A percentile compares a stretch with the other conserved stretches of the same genome.
Conservation (phyloP, 2,113 vertebrate species). For the Dicerorhinus sumatrensis region DNA sequence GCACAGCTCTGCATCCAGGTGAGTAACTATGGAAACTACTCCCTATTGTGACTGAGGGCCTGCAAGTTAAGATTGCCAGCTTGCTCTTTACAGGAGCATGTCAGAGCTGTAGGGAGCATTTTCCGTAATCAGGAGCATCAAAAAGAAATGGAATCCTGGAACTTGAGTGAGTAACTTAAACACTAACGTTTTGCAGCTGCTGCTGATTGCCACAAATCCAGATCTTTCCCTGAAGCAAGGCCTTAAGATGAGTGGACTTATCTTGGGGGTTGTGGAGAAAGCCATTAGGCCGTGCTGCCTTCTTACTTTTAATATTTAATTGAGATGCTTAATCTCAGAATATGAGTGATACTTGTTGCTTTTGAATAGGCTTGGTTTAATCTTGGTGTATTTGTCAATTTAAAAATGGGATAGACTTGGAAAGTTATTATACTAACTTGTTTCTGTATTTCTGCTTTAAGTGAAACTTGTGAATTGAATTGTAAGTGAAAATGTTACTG, state of each 20-base stretch:
- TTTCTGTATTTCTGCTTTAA: background rate
- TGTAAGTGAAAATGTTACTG: background rate
- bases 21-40: background rate
- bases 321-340: background rate
- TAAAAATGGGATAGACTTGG: background rate
- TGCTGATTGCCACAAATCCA: background rate
- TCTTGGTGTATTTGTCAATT: background rate
- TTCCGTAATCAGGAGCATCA: background rate
- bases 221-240: background rate
- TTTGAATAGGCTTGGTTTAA: background rate
- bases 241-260: background rate
- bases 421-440: background rate
- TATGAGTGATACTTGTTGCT: background rate
- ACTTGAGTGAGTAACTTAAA: background rate
- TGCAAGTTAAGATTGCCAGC: background rate
- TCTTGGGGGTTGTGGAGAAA: background rate
- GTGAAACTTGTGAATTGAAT: background rate
- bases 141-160: background rate
- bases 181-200: background rate
- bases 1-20: background rate
- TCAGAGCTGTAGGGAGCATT: background rate
- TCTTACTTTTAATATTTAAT: background rate
- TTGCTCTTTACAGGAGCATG: background rate
- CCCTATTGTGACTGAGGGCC: background rate
- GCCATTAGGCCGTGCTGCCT: rapidly evolving